Evolutionary conservation across 1,140 invertebrate genomes (phyloP), one percentile per base, ranked within the genome.

Genomic region (Micrasema minimum): DNA sequence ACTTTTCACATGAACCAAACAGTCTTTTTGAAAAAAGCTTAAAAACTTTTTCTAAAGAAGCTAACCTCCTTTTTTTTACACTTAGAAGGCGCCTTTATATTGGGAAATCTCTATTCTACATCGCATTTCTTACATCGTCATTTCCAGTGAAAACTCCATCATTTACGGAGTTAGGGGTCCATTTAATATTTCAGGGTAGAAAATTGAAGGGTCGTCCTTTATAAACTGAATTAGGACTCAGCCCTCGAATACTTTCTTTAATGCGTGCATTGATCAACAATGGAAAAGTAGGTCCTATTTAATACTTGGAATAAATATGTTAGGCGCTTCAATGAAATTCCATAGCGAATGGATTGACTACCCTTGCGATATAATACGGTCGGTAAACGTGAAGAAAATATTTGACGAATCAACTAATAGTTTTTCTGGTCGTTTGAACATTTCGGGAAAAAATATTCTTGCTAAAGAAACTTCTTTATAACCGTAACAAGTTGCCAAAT

Each of bases 181-280:
- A 48, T 48, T 48, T n/a, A 48, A 48, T 48, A 22, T 48, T 20
- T 48, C n/a, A 48, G 46, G 45, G 46, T 48, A 20, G 16, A 48
- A 20, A 31, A 55, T 35, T 38, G 57, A 71, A 71, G 65, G 72
- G 65, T 68, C 68, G 72, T 74, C 59, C 59, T 37, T 71, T 66
- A 22, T 35, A 69, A 74, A 74, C 69, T 68, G 69, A 64, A 74
- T 74, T 71, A 71, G 68, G 65, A 14, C 26, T 48, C 26, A 51
- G 46, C 72, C 62, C 64, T 61, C 64, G 53, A 55, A 72, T 72
- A 53, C 37, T 64, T 69, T 38, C 50, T 64, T 64, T 67, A 74
- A 67, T 64, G 51, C 31, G 62, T 48, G 64, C 66, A 53, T 59
- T 65, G 51, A 70, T 67, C 59, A 70, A 74, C 67, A 74, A 70